phyloP scores from a whole-genome alignment of 2,797 vertebrate genomes.

The Tarsius wallacei region DNA sequence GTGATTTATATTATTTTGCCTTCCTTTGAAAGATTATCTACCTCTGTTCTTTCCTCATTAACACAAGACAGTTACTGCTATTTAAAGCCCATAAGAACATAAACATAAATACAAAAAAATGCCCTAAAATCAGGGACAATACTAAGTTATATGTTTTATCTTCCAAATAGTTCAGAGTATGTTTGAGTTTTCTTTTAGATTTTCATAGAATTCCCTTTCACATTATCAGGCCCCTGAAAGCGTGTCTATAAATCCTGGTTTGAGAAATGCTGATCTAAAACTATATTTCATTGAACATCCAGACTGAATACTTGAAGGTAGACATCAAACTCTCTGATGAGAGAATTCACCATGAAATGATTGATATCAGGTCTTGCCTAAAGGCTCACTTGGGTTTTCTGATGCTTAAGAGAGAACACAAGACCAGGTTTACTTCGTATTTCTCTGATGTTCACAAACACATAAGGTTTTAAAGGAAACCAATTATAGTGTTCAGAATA shows the following conservation, averaged over 20 bases:
- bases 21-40: not conserved
- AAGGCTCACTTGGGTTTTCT: not conserved
- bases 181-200: not conserved
- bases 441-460: not conserved
- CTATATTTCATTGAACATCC: not conserved
- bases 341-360: not conserved
- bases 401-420: not conserved
- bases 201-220: not conserved
- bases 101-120: not conserved
- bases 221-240: not conserved
- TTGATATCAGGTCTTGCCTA: not conserved
- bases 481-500: conserved; percentile 50
- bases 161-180: not conserved
- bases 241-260: not conserved
- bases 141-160: not conserved
- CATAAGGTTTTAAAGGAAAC: conserved; percentile 9
- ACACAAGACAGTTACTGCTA: not conserved
- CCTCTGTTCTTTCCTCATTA: not conserved
- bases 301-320: not conserved
- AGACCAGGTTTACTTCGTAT: not conserved
- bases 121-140: not conserved
- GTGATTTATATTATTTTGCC: not conserved
- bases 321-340: not conserved
- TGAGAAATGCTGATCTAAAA: not conserved
- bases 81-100: not conserved